Conservation (phyloP, 2,113 vertebrate genomes). For the Pangasianodon hypophthalmus region DNA sequence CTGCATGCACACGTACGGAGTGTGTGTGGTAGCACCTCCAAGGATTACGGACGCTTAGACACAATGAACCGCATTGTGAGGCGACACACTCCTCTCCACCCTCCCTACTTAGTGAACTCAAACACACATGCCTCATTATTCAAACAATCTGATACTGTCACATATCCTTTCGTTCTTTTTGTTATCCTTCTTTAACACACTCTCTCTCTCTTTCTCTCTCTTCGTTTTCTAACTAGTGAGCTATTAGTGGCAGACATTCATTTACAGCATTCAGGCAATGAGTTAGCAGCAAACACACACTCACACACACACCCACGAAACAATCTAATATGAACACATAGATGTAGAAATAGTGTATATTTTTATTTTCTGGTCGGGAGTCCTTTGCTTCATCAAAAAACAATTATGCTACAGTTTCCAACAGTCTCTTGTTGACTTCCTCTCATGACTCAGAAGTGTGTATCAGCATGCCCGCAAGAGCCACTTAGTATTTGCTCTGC, state of each 20-base stretch:
- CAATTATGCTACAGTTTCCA: not conserved
- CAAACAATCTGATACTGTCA: constrained; percentile 19
- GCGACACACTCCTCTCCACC: constrained; percentile 26
- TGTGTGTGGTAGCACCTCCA: constrained; percentile 16
- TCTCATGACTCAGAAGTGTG: not conserved
- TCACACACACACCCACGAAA: not conserved
- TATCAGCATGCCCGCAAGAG: not conserved
- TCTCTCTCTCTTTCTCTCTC: not conserved
- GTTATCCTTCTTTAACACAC: not conserved
- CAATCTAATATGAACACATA: not conserved
- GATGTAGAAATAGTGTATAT: not conserved
- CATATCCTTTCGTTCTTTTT: not conserved
- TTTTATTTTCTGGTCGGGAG: not conserved
- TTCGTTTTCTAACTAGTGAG: not conserved
- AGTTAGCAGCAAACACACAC: not conserved
- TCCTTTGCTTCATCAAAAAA: not conserved
- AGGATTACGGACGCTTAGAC: not conserved
- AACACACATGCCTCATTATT: constrained; percentile 25
- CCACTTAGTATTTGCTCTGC: not conserved
- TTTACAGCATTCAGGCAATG: not conserved
- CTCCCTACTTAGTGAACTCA: not conserved
- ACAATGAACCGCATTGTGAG: constrained; percentile 10
- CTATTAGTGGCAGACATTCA: not conserved
- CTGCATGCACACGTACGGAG: not conserved
- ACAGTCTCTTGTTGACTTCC: not conserved